Base-by-base conservation (phyloP, 2,888 invertebrate species). In the Nephrocerus scutellatus region DNA sequence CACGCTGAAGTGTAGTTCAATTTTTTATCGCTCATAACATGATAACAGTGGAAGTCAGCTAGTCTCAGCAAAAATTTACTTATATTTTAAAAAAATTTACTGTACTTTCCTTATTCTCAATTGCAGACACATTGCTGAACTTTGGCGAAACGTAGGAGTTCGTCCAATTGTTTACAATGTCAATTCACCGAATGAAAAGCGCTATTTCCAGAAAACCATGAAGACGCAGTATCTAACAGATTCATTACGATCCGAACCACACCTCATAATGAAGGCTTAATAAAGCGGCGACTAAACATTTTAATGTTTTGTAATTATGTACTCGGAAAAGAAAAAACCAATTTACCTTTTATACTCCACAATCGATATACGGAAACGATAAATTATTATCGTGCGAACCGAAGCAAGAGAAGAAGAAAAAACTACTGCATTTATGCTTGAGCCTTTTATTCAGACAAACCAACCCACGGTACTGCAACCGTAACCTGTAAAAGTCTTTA, bases 171-270 rank as follows among this genome's bases (percentile, higher is more conserved):
- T 67, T 9, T 68, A 68, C 39, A 65, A 63, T 52, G 66, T 69
- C 3, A 69, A 69, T 53, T 69, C 66, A 36, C 68, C 68, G 32
- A 69, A 67, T 52, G 68, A 69, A 51, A 69, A 69, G 47, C 65
- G 67, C 15, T 69, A 69, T 49, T 69, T 67, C 50, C 68, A 68
- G 48, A 66, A 66, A 47, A 63, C 66, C 5, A 64, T 68, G 60
- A 68, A 68, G 52, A 66, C 66, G 18, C 68, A 67, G 54, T 69
- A 69, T 56, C 52, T 69, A 40, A 69, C 68, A 9, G 66, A 68
- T 49, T 68, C 68, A 10, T 46, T 69, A 46, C 60, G 68, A 35
- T 68, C 68, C 29, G 68, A 69, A 44, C 68, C 68, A 16, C 66
- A 68, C 55, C 50, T 68, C 21, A 49, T 66, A 42, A 58, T 62